Conservation (phyloP, 2,113 vertebrate genomes). For the Gobio gobio region DNA sequence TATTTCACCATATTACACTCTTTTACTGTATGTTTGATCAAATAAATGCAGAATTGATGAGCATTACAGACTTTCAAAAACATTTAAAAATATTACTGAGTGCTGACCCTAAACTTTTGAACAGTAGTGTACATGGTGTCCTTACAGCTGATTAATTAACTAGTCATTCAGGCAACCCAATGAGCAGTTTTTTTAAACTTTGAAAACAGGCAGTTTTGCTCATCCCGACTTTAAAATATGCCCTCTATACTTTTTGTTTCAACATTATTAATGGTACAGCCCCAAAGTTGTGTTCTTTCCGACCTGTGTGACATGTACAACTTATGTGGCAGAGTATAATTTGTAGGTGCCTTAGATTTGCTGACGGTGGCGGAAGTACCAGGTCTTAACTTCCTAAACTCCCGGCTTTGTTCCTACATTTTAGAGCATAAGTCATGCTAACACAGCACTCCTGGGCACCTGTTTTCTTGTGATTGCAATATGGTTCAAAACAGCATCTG, state of each 20-base stretch:
- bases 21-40: neutral
- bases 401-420: neutral
- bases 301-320: conserved; percentile 12
- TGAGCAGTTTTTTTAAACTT: neutral
- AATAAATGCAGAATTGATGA: neutral
- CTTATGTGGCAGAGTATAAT: conserved; percentile 9
- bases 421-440: conserved; percentile 15
- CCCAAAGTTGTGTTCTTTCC: conserved; percentile 2
- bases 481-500: neutral
- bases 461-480: neutral
- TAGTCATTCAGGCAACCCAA: neutral
- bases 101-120: neutral
- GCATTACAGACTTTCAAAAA: neutral
- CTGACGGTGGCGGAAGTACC: conserved; percentile 3
- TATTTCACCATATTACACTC: neutral
- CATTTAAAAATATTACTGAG: neutral
- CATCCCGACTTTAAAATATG: conserved; percentile 2
- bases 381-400: neutral
- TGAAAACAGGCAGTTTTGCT: conserved; percentile 4
- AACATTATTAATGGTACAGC: conserved; percentile 15
- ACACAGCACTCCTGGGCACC: conserved; percentile 14
- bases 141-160: neutral
- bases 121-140: neutral
- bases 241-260: neutral
- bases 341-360: conserved; percentile 7